Evolutionary conservation across 2,797 vertebrate species (phyloP).

Genomic region (Gymnoscopelus braueri): DNA sequence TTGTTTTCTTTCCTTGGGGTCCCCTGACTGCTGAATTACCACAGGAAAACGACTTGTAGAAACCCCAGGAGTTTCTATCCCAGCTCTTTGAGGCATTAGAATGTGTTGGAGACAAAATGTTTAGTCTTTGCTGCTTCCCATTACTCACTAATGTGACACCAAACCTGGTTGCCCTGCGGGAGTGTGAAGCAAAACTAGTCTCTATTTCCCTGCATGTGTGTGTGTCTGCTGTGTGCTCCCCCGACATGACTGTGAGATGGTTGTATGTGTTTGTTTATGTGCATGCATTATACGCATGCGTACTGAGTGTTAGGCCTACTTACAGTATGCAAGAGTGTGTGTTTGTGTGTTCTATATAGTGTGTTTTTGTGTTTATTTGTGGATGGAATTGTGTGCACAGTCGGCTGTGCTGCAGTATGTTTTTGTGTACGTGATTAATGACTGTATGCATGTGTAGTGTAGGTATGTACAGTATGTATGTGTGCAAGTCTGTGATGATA

Average conservation of each 20-base stretch:
- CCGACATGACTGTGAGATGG: neutral
- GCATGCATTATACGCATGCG: neutral
- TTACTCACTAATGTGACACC: conserved; percentile 37
- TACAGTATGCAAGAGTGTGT: neutral
- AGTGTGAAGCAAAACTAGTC: conserved; percentile 31
- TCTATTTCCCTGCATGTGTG: neutral
- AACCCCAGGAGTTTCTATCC: conserved; percentile 12
- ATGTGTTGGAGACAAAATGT: conserved; percentile 28
- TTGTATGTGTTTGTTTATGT: neutral
- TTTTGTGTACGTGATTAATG: neutral
- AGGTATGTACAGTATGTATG: neutral
- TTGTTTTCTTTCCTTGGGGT: no score
- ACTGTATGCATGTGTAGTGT: neutral
- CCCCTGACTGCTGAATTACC: no score
- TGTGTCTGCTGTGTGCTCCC: neutral
- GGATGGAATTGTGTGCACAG: no score
- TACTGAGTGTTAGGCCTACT: neutral
- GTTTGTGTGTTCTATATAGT: neutral
- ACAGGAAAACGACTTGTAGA: neutral
- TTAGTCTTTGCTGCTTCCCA: conserved; percentile 27
- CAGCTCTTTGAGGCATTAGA: neutral
- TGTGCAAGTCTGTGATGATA: neutral
- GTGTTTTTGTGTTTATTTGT: no score
- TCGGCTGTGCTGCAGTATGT: no score
- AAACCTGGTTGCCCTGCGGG: conserved; percentile 16